phyloP scores from a whole-genome alignment of 2,113 vertebrate species.

The Aldabrachelys gigantea region DNA sequence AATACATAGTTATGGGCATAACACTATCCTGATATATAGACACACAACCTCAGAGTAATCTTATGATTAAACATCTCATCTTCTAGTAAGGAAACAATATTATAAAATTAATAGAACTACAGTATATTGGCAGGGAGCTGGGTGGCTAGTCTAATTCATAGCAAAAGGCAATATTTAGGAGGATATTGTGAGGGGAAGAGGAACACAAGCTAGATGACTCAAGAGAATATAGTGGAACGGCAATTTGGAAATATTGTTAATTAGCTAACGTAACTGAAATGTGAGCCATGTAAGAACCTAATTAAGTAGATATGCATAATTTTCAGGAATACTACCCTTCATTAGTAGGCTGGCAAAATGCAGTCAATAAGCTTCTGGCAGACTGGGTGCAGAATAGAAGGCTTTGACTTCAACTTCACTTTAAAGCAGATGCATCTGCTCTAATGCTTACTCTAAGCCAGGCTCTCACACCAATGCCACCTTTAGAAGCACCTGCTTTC shows the following conservation, averaged over 20 bases:
- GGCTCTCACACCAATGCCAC: background rate
- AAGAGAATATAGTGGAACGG: constrained; percentile 6
- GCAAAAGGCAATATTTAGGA: background rate
- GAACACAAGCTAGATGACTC: constrained; percentile 27
- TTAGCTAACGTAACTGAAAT: constrained; percentile 63
- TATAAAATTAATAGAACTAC: constrained; percentile 44
- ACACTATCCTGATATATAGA: constrained; percentile 39
- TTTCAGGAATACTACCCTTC: constrained; percentile 21
- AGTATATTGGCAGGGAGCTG: constrained; percentile 31
- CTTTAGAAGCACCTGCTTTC: constrained; percentile 23
- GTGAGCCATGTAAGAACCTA: constrained; percentile 57
- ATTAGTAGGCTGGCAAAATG: background rate
- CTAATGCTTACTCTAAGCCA: background rate
- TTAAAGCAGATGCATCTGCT: background rate
- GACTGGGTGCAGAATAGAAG: background rate
- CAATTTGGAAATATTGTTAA: constrained; percentile 64
- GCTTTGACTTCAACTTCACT: background rate
- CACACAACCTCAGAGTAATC: constrained; percentile 35
- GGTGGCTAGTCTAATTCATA: constrained; percentile 13
- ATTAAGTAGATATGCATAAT: constrained; percentile 59
- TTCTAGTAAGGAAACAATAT: constrained; percentile 37
- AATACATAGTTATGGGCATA: constrained; percentile 24
- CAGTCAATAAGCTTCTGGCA: background rate
- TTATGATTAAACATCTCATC: constrained; percentile 44
- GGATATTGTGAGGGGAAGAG: background rate